Evolutionary conservation across 2,113 vertebrate species (phyloP), one percentile per base, ranked within the genome.

Genomic region (Phalacrocorax carbo): DNA sequence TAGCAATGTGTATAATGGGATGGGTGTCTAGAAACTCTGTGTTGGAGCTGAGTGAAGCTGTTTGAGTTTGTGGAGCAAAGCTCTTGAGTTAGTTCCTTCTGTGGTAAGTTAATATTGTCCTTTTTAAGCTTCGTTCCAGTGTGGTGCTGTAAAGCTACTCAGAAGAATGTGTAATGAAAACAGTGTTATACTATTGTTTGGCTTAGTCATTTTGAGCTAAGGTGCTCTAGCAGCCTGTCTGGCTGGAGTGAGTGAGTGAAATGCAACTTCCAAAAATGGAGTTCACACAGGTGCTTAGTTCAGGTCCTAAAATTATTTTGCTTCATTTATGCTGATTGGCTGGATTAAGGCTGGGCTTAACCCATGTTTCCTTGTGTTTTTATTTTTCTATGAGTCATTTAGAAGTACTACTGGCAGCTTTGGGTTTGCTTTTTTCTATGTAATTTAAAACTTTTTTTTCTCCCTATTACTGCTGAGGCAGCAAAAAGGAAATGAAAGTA

Each of bases 21-120:
- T 16, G 44, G 15, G 7, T 18, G 4, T 25, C 1, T 42, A 8
- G 19, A 27, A 20, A 10, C 10, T 3, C 26, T 10, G 32, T 4
- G 14, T 3, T 0, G 2, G 34, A 76, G 57, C 7, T 49, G 26
- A 0, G 1, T 9, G 21, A 44, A 64, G 32, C 27, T 19, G 8
- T 7, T 18, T 5, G 29, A 60, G 49, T 13, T 34, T 19, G 26
- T 5, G 6, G 14, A 82, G 12, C 1, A 0, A 6, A 1, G 18
- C 5, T 23, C 9, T 18, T 4, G 12, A 52, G 38, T 0, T 0
- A 27, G 12, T 36, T 6, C 5, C 0, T 25, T n/a, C 17, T 61
- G 21, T 9, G 38, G 72, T 75, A 55, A 86, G 38, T 36, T 13
- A 58, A 20, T 38, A 25, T 46, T 46, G 18, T 46, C 1, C 6